phyloP scores from a whole-genome alignment of 2,888 invertebrate genomes.

The Callyntrura guangdongensis region DNA sequence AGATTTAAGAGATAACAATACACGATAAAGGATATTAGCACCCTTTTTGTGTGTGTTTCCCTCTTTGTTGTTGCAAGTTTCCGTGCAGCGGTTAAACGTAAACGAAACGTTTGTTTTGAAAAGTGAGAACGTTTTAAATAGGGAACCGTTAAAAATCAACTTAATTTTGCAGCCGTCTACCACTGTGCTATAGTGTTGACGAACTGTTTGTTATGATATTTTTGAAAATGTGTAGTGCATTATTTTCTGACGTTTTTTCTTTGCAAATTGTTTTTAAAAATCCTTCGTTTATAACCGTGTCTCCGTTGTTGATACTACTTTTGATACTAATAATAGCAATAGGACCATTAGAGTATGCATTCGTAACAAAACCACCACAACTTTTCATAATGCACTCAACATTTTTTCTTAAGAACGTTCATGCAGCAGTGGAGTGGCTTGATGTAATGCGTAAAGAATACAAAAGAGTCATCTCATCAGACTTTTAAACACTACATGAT shows the following conservation, averaged over 20 bases:
- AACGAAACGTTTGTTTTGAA: background rate
- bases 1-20: background rate
- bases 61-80: conserved; percentile 6
- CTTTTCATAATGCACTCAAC: background rate
- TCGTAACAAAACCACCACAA: background rate
- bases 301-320: conserved; percentile 20
- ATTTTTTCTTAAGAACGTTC: background rate
- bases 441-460: no score
- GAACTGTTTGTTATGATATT: background rate
- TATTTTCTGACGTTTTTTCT: background rate
- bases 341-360: background rate
- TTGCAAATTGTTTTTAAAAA: no score
- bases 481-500: background rate
- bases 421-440: no score
- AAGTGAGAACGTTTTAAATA: background rate
- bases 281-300: conserved; percentile 18
- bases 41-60: background rate
- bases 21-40: conserved; percentile 12
- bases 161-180: background rate
- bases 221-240: background rate
- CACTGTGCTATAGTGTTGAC: background rate
- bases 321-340: background rate
- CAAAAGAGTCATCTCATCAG: background rate
- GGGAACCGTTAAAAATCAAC: background rate
- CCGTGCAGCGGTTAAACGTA: background rate